phyloP scores from a whole-genome alignment of 2,113 vertebrate species.

The Octodon degus region DNA sequence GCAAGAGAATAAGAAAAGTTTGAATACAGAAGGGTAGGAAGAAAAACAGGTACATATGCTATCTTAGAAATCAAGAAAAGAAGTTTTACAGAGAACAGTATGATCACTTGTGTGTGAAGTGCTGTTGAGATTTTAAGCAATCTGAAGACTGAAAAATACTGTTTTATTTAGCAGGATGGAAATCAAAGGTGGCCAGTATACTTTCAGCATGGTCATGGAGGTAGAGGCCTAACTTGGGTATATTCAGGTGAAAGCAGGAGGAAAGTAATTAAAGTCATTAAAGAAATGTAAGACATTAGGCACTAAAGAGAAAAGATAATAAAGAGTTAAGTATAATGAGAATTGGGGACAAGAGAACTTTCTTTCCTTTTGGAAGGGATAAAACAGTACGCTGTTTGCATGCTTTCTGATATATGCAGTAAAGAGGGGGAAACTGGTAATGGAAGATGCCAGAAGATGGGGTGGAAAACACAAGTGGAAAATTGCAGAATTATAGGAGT shows the following conservation, averaged over 20 bases:
- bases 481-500: background rate
- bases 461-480: no score
- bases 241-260: constrained; percentile 1
- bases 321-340: constrained; percentile 39
- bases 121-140: constrained; percentile 44
- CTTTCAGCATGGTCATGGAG: background rate
- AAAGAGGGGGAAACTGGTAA: background rate
- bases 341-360: constrained; percentile 36
- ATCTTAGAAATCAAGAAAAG: constrained; percentile 9
- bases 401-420: background rate
- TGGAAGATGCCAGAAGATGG: background rate
- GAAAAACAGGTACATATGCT: background rate
- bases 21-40: background rate
- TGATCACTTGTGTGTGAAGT: constrained; percentile 16
- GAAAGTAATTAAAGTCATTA: constrained; percentile 42
- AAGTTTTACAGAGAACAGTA: background rate
- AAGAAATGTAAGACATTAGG: background rate
- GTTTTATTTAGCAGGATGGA: background rate
- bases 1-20: background rate
- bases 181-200: constrained; percentile 36
- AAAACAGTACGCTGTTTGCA: background rate
- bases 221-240: background rate
- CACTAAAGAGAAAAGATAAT: constrained; percentile 44
- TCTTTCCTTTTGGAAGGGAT: background rate
- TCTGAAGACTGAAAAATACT: constrained; percentile 5